phyloP scores from a whole-genome alignment of 2,797 vertebrate species.

The Steatocranus sp. region DNA sequence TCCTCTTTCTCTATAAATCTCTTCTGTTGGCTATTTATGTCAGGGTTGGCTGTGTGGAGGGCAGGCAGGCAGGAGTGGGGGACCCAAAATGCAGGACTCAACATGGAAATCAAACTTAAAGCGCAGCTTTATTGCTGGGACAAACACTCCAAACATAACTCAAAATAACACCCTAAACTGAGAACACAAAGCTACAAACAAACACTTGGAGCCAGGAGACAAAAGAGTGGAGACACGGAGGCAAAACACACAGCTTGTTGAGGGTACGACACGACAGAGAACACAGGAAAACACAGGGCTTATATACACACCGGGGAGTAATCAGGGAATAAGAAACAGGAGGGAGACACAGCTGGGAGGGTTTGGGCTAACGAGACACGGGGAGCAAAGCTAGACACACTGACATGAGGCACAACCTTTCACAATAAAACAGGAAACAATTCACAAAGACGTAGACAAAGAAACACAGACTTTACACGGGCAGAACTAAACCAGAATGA shows the following conservation, averaged over 20 bases:
- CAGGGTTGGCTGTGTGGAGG: background rate
- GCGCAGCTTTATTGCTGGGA: background rate
- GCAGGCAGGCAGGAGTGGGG: rapidly evolving
- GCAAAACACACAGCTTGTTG: background rate
- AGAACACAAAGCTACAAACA: background rate
- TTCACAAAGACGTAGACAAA: background rate
- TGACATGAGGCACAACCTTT: background rate
- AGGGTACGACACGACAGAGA: rapidly evolving
- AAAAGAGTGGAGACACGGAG: rapidly evolving
- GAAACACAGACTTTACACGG: background rate
- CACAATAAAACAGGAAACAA: background rate
- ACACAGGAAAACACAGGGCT: background rate
- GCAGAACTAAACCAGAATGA: background rate
- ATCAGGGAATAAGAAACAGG: background rate
- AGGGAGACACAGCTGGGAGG: background rate
- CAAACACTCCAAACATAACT: background rate
- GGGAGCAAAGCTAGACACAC: background rate
- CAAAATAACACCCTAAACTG: background rate
- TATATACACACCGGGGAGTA: background rate
- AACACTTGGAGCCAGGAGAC: rapidly evolving
- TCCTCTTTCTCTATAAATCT: background rate
- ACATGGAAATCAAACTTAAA: background rate
- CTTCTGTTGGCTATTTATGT: background rate
- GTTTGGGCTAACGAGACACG: background rate
- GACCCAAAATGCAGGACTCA: background rate